phyloP scores from a whole-genome alignment of 1,140 invertebrate species.

The Drosophila pallidifrons region DNA sequence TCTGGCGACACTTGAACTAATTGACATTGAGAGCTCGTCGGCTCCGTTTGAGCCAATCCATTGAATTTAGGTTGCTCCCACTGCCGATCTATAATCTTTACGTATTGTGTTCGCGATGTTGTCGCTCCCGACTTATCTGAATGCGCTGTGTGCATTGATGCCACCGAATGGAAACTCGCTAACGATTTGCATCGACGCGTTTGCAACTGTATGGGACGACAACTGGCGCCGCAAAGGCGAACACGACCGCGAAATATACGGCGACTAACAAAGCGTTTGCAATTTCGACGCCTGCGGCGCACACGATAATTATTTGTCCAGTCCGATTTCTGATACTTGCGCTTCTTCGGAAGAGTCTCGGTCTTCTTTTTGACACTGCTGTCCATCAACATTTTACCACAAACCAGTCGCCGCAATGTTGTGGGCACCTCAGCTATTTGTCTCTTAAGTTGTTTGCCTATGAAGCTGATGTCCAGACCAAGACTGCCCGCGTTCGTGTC shows the following conservation, averaged over 20 bases:
- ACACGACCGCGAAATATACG: slow-evolving; percentile 47
- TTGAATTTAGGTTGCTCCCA: slow-evolving; percentile 23
- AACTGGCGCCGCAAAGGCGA: slow-evolving; percentile 23
- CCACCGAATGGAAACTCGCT: slow-evolving; percentile 62
- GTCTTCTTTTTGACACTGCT: neutral
- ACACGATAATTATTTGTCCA: neutral
- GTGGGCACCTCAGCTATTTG: slow-evolving; percentile 37
- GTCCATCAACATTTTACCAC: neutral
- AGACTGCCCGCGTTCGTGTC: neutral
- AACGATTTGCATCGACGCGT: slow-evolving; percentile 32
- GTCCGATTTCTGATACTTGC: neutral
- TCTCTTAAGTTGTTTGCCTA: slow-evolving; percentile 7
- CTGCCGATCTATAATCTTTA: slow-evolving; percentile 8
- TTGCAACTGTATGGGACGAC: neutral
- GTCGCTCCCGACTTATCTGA: slow-evolving; percentile 8
- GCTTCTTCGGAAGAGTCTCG: neutral
- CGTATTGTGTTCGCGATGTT: slow-evolving; percentile 36
- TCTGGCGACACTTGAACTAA: slow-evolving; percentile 27
- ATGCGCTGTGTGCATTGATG: slow-evolving; percentile 47
- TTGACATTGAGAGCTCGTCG: neutral
- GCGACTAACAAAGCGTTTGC: slow-evolving; percentile 41
- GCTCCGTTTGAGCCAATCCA: slow-evolving; percentile 49
- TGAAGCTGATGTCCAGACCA: neutral
- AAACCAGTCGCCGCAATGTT: slow-evolving; percentile 13
- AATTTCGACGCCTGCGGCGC: slow-evolving; percentile 24